Evolutionary conservation across 2,888 invertebrate species (phyloP).

Genomic region (Synanthedon andrenaeformis): DNA sequence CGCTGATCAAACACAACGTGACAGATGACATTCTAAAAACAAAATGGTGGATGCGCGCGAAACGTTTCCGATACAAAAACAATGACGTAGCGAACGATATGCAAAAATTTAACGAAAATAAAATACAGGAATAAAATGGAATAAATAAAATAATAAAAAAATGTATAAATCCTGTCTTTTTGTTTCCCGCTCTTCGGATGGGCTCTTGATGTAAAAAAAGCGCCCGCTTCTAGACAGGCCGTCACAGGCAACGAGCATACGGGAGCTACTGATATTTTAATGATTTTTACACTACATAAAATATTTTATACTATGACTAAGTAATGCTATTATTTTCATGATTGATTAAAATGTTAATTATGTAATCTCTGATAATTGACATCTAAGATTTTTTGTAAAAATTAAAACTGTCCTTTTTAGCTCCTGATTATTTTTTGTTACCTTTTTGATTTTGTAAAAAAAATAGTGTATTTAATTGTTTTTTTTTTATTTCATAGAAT

Average conservation of each 20-base stretch:
- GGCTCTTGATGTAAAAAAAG: slow-evolving; percentile 66
- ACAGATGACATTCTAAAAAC: slow-evolving; percentile 40
- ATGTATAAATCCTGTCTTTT: slow-evolving; percentile 68
- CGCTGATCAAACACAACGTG: slow-evolving; percentile 22
- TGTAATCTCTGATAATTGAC: no score
- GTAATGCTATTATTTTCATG: no score
- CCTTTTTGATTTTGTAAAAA: no score
- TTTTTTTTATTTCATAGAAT: no score
- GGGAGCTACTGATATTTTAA: slow-evolving; percentile 22
- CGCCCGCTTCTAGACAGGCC: slow-evolving; percentile 68
- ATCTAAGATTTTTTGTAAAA: no score
- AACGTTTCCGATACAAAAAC: slow-evolving; percentile 27
- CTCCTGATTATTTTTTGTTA: no score
- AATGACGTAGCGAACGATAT: slow-evolving; percentile 40
- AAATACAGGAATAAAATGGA: slow-evolving; percentile 53
- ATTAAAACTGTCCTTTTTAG: no score
- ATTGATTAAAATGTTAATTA: no score
- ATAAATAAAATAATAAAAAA: slow-evolving; percentile 68
- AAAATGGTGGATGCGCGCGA: slow-evolving; percentile 43
- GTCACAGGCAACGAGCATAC: slow-evolving; percentile 25
- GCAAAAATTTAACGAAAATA: slow-evolving; percentile 60
- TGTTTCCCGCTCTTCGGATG: slow-evolving; percentile 63
- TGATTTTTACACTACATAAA: not conserved
- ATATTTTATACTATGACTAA: slow-evolving; percentile 4
- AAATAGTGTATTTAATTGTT: no score